A percentile compares a stretch with the other conserved stretches of the same genome.
phyloP scores from a whole-genome alignment of 2,113 vertebrate genomes.

The Pitta sordida region DNA sequence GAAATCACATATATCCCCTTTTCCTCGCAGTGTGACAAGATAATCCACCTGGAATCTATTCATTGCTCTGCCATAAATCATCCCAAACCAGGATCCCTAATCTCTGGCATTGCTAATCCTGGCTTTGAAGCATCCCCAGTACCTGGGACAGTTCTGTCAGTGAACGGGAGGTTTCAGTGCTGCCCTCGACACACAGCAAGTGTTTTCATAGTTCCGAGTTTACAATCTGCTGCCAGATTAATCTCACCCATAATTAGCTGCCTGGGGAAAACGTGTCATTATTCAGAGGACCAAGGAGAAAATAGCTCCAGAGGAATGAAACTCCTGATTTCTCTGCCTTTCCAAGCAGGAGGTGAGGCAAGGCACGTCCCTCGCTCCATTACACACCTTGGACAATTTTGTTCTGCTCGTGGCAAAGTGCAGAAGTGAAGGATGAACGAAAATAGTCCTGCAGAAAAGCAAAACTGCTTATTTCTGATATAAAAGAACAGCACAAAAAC shows the following conservation, averaged over 20 bases:
- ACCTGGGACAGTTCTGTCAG: too few relatives aligned
- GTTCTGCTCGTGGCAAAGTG: background rate
- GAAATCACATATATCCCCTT: background rate
- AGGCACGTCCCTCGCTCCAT: background rate
- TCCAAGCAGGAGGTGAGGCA: background rate
- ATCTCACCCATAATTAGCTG: constrained; percentile 71
- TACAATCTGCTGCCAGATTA: constrained; percentile 53
- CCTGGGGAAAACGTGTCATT: constrained; percentile 39
- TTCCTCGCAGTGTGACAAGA: background rate
- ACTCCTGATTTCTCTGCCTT: background rate
- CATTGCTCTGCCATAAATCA: too few relatives aligned
- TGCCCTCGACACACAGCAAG: background rate
- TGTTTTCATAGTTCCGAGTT: constrained; percentile 28
- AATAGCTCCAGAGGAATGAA: background rate
- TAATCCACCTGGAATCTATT: background rate
- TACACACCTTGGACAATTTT: background rate
- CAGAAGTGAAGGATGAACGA: background rate
- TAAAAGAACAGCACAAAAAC: background rate
- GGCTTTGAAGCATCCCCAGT: background rate
- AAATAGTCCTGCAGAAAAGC: background rate
- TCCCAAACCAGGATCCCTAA: too few relatives aligned
- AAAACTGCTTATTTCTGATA: background rate
- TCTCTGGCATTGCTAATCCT: background rate
- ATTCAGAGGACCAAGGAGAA: constrained; percentile 35
- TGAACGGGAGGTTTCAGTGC: background rate